Conservation (phyloP, 2,113 vertebrate genomes). For the Hyperoodon ampullatus region DNA sequence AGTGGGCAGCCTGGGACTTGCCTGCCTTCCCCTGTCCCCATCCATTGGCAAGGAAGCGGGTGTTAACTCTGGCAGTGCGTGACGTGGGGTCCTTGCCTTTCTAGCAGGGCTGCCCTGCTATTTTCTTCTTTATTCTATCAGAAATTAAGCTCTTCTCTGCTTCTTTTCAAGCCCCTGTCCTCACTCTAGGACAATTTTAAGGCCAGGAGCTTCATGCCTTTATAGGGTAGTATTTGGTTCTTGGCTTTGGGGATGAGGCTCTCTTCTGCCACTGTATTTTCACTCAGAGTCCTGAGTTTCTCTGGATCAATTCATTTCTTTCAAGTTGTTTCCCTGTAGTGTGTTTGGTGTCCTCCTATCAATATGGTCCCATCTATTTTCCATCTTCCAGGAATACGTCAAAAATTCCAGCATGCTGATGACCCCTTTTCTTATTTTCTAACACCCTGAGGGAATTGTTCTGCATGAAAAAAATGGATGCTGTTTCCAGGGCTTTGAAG, state of each 20-base stretch:
- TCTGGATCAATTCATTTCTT: not conserved
- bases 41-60: not conserved
- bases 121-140: not conserved
- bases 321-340: not conserved
- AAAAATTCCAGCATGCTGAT: not conserved
- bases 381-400: not conserved
- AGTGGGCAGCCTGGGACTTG: accelerated
- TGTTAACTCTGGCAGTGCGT: not conserved
- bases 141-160: not conserved
- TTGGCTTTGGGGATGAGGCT: not conserved
- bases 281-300: not conserved
- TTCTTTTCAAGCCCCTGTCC: not conserved
- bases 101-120: not conserved
- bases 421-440: not conserved
- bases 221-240: not conserved
- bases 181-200: not conserved
- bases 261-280: not conserved
- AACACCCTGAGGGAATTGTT: not conserved
- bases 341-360: not conserved
- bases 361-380: not conserved
- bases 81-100: not conserved
- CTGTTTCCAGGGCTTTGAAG: not conserved
- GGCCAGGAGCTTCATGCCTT: not conserved
- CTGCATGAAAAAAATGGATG: not conserved
- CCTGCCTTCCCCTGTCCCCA: no score